Evolutionary conservation across 2,888 invertebrate genomes (phyloP).

Genomic region (Tuberolachnus salignus): DNA sequence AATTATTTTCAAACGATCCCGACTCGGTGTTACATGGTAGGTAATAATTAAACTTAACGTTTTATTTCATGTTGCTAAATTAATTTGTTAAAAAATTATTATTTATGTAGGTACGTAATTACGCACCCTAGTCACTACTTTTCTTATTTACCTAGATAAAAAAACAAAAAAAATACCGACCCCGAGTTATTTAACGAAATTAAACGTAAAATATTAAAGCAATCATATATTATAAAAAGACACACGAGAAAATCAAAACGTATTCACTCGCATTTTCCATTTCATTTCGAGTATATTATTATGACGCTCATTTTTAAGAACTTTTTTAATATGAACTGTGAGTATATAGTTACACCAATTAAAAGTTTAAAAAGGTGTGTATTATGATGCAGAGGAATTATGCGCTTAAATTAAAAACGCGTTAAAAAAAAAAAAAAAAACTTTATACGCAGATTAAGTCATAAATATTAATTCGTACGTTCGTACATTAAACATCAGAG

Average conservation of each 20-base stretch:
- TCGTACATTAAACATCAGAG: neutral
- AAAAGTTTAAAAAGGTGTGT: slow-evolving; percentile 6
- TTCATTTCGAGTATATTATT: neutral
- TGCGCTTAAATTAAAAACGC: slow-evolving; percentile 30
- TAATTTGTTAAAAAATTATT: no score
- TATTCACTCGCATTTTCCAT: neutral
- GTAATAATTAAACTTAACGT: no score
- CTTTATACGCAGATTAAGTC: slow-evolving; percentile 18
- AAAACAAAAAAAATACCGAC: no score
- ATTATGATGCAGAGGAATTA: neutral
- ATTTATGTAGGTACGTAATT: no score
- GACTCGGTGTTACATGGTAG: no score
- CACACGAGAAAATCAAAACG: neutral
- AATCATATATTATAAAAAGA: neutral
- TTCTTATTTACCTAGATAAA: no score
- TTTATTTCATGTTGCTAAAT: no score
- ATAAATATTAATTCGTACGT: slow-evolving; percentile 18
- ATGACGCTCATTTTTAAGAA: neutral
- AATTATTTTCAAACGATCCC: no score
- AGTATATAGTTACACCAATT: neutral
- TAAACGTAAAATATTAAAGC: neutral
- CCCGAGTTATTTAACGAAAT: neutral
- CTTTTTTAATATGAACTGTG: neutral
- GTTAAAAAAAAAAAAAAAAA: slow-evolving; percentile 15
- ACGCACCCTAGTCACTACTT: no score